phyloP scores from a whole-genome alignment of 2,113 vertebrate genomes.

The Butorides virescens region DNA sequence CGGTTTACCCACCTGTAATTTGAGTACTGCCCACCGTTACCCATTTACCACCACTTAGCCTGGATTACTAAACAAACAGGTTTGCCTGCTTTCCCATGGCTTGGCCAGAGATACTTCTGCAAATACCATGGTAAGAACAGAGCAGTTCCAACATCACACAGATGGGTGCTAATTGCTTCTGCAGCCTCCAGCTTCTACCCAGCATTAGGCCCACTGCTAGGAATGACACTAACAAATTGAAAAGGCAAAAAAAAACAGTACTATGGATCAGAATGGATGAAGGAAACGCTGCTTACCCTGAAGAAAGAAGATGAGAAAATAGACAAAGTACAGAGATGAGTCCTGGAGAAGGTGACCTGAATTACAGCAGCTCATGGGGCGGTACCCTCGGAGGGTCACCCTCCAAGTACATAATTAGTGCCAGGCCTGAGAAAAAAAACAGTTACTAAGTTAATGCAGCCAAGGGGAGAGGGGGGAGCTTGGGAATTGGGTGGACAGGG shows the following conservation, averaged over 20 bases:
- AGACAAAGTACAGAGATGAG: constrained; percentile 72
- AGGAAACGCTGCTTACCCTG: constrained; percentile 72
- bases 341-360: constrained; percentile 72
- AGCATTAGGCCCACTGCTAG: background rate
- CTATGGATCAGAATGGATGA: constrained; percentile 47
- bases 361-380: constrained; percentile 70
- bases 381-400: constrained; percentile 59
- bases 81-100: background rate
- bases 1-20: background rate
- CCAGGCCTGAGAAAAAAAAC: constrained; percentile 72
- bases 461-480: constrained; percentile 34
- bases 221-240: constrained; percentile 14
- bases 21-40: background rate
- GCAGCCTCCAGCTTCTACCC: background rate
- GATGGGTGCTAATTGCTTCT: background rate
- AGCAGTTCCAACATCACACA: background rate
- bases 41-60: background rate
- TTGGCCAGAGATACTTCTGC: background rate
- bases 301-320: constrained; percentile 73
- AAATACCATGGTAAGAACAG: background rate
- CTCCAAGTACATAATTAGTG: constrained; percentile 70
- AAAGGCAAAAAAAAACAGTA: constrained; percentile 34
- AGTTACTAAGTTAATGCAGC: constrained; percentile 71
- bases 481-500: constrained; percentile 16
- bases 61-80: background rate